Conservation (phyloP, 37 sponge, comb jelly and placozoan genomes). For the Aplysina aerophoba region DNA sequence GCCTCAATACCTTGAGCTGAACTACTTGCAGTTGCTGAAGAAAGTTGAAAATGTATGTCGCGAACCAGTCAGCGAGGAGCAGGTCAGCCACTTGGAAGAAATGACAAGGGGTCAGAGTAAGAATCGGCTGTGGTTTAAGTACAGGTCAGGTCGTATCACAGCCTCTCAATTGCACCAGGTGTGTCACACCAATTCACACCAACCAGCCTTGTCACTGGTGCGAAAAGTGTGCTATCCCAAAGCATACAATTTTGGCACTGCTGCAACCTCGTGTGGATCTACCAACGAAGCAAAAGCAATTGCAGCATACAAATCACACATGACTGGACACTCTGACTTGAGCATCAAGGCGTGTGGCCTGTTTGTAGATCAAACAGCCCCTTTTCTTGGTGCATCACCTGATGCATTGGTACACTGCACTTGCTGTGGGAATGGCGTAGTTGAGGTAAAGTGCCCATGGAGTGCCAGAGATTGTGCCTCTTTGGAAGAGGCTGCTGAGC, state of each 20-base stretch:
- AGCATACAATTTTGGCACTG: constrained; percentile 2
- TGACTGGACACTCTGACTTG: not conserved
- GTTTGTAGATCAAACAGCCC: not conserved
- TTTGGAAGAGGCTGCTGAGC: not conserved
- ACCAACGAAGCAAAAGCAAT: not conserved
- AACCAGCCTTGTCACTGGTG: constrained; percentile 34
- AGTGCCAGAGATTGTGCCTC: not conserved
- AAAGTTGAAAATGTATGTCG: too few species aligned
- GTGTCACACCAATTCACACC: constrained; percentile 13
- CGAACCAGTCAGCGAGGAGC: too few species aligned
- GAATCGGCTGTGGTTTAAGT: constrained; percentile 9
- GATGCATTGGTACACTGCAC: constrained; percentile 25
- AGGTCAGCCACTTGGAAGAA: too few species aligned
- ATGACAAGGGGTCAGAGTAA: constrained; percentile 18
- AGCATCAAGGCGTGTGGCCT: not conserved
- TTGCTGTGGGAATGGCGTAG: constrained; percentile 42
- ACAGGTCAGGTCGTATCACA: constrained; percentile 40
- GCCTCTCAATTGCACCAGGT: constrained; percentile 41
- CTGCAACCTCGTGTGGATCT: constrained; percentile 36
- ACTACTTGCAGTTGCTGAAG: too few species aligned
- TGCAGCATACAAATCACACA: constrained; percentile 12
- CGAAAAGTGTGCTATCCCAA: constrained; percentile 41
- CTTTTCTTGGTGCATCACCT: constrained; percentile 43
- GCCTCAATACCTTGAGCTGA: too few species aligned
- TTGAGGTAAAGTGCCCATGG: constrained; percentile 39